phyloP scores from a whole-genome alignment of 2,888 invertebrate genomes.

The Minunthozetes semirufus region DNA sequence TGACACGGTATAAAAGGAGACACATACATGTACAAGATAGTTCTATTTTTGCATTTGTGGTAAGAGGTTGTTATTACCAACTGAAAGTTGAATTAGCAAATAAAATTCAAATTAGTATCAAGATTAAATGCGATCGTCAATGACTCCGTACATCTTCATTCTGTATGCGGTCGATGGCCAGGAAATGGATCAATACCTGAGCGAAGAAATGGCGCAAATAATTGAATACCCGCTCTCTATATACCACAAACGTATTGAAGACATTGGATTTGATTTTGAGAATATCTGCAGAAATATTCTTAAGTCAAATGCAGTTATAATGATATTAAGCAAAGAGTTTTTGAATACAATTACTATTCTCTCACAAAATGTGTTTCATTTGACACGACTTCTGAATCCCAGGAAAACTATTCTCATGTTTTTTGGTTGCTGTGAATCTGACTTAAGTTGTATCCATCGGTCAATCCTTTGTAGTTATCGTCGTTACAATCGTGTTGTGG shows the following conservation, averaged over 20 bases:
- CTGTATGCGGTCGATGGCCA: background rate
- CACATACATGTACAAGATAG: too few relatives aligned
- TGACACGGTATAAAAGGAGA: too few relatives aligned
- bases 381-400: background rate
- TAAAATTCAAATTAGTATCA: too few relatives aligned
- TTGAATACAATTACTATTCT: background rate
- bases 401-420: background rate
- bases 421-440: background rate
- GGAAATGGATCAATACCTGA: background rate
- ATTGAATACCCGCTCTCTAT: background rate
- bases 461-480: background rate
- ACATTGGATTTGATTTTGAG: background rate
- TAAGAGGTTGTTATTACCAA: too few relatives aligned
- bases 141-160: background rate
- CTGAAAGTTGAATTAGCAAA: too few relatives aligned
- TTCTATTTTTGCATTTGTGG: too few relatives aligned
- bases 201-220: background rate
- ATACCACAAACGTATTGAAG: background rate
- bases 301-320: background rate
- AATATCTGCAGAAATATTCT: background rate
- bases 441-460: background rate
- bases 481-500: background rate
- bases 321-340: background rate
- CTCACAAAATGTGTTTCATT: background rate
- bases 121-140: too few relatives aligned